Percentiles rank a stretch among this genome's conserved stretches.
Evolutionary conservation across 2,113 vertebrate genomes (phyloP).

Genomic region (Eupsittula cactorum): DNA sequence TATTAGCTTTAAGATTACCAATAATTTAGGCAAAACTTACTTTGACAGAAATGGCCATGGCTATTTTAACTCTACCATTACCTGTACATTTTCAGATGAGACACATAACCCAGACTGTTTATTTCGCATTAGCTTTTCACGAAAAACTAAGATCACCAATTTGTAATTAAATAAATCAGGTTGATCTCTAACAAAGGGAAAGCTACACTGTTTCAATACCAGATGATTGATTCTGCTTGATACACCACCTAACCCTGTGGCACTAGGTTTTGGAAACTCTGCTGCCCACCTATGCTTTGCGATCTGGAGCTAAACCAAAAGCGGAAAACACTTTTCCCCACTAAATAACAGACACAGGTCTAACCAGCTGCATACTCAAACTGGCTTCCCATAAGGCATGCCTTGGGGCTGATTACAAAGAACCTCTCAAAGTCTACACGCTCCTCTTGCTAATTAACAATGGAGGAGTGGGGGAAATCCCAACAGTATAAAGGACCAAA

Average conservation of each 20-base stretch:
- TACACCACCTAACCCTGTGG: background rate
- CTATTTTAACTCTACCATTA: background rate
- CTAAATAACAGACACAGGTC: background rate
- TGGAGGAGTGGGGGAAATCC: background rate
- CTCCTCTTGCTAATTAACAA: background rate
- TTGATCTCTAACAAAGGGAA: background rate
- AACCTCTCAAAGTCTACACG: background rate
- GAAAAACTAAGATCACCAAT: background rate
- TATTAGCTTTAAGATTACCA: background rate
- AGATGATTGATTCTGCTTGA: background rate
- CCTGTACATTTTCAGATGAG: background rate
- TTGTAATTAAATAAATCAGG: background rate
- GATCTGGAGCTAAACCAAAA: background rate
- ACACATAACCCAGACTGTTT: background rate
- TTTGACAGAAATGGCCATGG: background rate
- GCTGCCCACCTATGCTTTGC: background rate
- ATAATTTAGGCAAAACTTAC: background rate
- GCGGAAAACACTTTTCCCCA: background rate
- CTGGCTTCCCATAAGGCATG: background rate
- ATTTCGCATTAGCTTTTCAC: background rate
- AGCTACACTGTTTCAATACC: background rate
- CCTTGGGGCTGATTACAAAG: background rate
- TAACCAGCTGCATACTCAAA: background rate
- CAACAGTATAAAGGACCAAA: background rate
- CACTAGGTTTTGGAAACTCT: background rate